These are phyloP conservation scores for Platerodrilus igneus DNA, from an alignment of 2,888 invertebrate species.

Conservation along the genomic window DNA sequence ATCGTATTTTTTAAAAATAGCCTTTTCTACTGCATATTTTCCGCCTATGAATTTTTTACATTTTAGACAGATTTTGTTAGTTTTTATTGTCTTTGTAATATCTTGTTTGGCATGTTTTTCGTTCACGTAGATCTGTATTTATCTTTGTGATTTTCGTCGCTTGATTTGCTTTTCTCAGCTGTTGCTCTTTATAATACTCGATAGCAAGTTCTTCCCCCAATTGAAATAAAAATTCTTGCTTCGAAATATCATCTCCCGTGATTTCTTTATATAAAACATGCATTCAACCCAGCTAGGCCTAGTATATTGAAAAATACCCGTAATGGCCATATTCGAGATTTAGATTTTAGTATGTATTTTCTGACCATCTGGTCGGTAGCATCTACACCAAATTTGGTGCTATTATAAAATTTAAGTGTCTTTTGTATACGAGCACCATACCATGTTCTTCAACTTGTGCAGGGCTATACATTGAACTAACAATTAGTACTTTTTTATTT, in stretches of 20 bases:
- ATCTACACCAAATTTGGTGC: constrained; percentile 21
- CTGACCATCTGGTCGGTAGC: constrained; percentile 25
- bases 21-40: constrained; percentile 11
- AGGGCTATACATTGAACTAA: constrained; percentile 16
- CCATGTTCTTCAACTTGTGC: constrained; percentile 4
- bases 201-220: constrained; percentile 18
- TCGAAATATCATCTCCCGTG: constrained; percentile 15
- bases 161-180: neutral
- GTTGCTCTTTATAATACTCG: constrained; percentile 8
- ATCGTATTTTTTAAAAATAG: constrained; percentile 11
- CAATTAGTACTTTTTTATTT: constrained; percentile 14
- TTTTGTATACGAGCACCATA: constrained; percentile 20
- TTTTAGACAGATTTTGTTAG: no score
- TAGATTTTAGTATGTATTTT: constrained; percentile 23
- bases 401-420: constrained; percentile 26
- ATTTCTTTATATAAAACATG: constrained; percentile 25
- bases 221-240: constrained; percentile 40
- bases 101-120: constrained; percentile 5
- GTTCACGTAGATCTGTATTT: constrained; percentile 2
- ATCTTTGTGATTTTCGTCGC: neutral
- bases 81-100: constrained; percentile 9
- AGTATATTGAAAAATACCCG: constrained; percentile 33
- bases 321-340: constrained; percentile 27
- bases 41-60: constrained; percentile 7
- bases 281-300: constrained; percentile 28